A percentile compares a stretch with the other conserved stretches of the same genome.
These are phyloP conservation scores for Strix uralensis DNA, from an alignment of 2,113 vertebrate species.

Conservation along the genomic window DNA sequence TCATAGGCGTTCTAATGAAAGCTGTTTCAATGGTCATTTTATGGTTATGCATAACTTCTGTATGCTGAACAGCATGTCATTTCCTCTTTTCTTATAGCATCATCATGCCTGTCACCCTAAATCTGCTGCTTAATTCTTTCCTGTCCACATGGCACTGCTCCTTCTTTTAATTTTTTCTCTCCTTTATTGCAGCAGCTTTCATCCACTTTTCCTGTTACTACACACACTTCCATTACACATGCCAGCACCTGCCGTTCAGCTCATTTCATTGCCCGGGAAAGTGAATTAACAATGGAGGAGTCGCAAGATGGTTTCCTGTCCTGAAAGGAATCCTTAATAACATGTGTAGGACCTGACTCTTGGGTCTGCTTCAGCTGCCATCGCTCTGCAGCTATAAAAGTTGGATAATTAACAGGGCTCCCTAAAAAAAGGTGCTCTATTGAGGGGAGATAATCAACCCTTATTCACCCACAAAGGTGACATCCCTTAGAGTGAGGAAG, in stretches of 20 bases:
- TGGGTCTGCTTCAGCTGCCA: background rate
- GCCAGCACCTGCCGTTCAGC: background rate
- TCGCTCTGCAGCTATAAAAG: background rate
- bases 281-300: slow-evolving; percentile 11
- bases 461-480: background rate
- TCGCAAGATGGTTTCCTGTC: background rate
- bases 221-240: background rate
- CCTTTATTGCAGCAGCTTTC: background rate
- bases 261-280: background rate
- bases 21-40: background rate
- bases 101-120: background rate
- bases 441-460: background rate
- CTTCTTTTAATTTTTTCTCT: background rate
- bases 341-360: background rate
- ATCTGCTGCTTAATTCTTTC: background rate
- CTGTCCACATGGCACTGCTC: background rate
- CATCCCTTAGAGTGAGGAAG: background rate
- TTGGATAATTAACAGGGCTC: background rate
- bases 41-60: background rate
- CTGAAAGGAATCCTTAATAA: background rate
- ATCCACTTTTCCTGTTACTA: background rate
- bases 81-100: background rate
- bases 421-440: background rate
- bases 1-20: background rate
- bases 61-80: background rate